Conservation (phyloP, 2,797 vertebrate genomes). For the Eremophila alpestris region DNA sequence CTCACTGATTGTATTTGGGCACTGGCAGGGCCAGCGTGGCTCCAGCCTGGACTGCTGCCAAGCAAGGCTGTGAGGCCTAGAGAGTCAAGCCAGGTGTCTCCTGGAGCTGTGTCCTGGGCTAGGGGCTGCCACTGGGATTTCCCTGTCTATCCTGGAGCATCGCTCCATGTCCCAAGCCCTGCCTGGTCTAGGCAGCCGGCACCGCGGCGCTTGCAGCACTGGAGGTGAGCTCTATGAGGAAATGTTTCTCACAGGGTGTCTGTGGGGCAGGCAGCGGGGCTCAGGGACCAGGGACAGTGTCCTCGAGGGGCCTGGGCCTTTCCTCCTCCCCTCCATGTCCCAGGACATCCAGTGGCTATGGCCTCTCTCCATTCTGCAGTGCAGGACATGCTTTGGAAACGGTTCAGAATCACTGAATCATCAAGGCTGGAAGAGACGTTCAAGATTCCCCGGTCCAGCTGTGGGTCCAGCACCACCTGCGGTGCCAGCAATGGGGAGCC, state of each 20-base stretch:
- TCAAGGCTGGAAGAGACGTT: background rate
- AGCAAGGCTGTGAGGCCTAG: background rate
- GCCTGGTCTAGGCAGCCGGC: background rate
- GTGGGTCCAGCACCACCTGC: background rate
- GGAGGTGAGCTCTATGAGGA: background rate
- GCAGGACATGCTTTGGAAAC: background rate
- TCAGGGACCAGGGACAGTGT: background rate
- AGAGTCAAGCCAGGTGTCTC: accelerated
- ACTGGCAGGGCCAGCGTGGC: too few species aligned
- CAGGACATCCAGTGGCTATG: background rate
- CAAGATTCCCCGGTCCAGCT: accelerated
- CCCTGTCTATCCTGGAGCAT: background rate
- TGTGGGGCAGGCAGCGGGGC: accelerated
- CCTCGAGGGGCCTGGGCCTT: background rate
- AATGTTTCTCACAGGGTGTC: background rate
- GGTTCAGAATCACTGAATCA: too few species aligned
- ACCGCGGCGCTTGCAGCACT: accelerated
- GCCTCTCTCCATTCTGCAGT: background rate
- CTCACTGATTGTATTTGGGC: accelerated
- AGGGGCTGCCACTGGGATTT: background rate
- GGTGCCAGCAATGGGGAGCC: background rate
- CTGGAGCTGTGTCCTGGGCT: background rate
- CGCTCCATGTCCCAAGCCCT: background rate
- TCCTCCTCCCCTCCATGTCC: background rate
- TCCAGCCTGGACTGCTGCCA: background rate